Conservation (phyloP, 2,797 vertebrate genomes). For the Sebastes hopkinsi region DNA sequence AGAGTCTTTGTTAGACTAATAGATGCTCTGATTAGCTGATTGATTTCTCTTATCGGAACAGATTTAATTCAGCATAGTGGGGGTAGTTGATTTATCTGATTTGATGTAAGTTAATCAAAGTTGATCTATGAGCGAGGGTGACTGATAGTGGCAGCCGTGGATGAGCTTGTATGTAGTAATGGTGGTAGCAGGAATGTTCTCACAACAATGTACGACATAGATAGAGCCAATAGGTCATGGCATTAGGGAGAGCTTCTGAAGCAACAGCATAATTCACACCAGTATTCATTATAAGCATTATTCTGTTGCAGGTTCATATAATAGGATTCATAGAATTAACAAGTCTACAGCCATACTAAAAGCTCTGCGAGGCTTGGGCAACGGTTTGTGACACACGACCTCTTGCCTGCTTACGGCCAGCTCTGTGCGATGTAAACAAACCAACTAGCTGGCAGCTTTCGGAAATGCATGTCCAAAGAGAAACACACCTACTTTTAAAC, state of each 20-base stretch:
- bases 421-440: too few species aligned
- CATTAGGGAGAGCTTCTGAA: not conserved
- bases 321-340: not conserved
- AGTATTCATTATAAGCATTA: not conserved
- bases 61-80: constrained; percentile 62
- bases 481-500: too few species aligned
- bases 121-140: constrained; percentile 38
- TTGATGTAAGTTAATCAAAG: constrained; percentile 55
- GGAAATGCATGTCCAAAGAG: too few species aligned
- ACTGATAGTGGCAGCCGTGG: constrained; percentile 19
- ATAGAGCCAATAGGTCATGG: not conserved
- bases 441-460: too few species aligned
- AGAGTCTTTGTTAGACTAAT: constrained; percentile 40
- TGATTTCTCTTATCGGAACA: constrained; percentile 65
- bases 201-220: not conserved
- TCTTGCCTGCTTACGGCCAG: too few species aligned
- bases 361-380: too few species aligned
- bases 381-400: too few species aligned
- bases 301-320: not conserved
- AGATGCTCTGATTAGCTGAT: constrained; percentile 57
- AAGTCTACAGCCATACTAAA: too few species aligned
- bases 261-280: not conserved
- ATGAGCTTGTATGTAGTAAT: not conserved
- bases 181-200: not conserved
- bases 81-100: constrained; percentile 45